Evolutionary conservation across 2,888 invertebrate genomes (phyloP).

Genomic region (Drosophila tripunctata): DNA sequence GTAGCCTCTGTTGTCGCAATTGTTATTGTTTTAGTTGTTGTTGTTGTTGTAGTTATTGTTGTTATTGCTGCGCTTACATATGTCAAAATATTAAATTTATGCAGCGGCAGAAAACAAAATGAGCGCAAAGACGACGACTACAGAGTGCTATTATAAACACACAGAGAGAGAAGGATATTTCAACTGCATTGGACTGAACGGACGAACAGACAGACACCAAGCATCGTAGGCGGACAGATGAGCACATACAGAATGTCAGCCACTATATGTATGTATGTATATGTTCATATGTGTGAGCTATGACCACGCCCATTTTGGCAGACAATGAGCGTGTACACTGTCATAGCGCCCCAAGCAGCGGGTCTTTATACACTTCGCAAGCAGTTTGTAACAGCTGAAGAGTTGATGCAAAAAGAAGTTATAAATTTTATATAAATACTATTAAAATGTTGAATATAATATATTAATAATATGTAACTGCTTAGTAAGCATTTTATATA

Average conservation of each 20-base stretch:
- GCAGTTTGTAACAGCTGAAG: neutral
- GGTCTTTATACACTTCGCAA: conserved; percentile 5
- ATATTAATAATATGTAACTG: neutral
- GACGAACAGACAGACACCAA: no score
- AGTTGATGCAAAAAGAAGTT: no score
- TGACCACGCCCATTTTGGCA: conserved; percentile 12
- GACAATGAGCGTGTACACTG: conserved; percentile 16
- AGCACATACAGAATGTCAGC: conserved; percentile 53
- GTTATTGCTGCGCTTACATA: conserved; percentile 69
- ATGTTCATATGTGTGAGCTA: conserved; percentile 25
- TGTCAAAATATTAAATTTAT: conserved; percentile 81
- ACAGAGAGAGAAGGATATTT: conserved; percentile 5
- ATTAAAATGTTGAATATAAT: no score
- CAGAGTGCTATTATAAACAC: conserved; percentile 41
- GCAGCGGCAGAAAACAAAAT: conserved; percentile 72
- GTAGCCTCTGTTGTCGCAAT: conserved; percentile 41
- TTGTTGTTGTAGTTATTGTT: conserved; percentile 5
- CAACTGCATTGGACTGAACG: conserved; percentile 33
- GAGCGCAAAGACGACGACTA: conserved; percentile 60
- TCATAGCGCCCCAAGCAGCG: conserved; percentile 2
- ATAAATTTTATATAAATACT: no score
- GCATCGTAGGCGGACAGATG: conserved; percentile 42
- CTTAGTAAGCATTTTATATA: no score
- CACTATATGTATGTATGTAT: conserved; percentile 42
- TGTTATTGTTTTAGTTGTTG: neutral